Evolutionary conservation across 2,888 invertebrate species (phyloP).

Genomic region (Palloptera scutellata): DNA sequence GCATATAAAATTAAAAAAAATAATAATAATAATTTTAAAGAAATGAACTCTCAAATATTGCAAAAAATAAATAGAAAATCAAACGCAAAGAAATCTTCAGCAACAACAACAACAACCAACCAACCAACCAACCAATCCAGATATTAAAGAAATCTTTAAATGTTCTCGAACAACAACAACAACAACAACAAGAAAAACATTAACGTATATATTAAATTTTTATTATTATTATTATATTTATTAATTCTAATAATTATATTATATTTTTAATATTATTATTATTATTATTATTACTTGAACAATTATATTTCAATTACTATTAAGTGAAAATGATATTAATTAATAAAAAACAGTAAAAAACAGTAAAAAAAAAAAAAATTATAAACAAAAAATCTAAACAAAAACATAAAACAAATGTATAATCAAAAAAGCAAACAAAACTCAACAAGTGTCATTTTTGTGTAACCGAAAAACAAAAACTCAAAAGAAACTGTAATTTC

Average conservation of each 20-base stretch:
- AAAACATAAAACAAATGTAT: neutral
- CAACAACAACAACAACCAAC: slow-evolving; percentile 4
- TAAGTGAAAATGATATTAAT: slow-evolving; percentile 1
- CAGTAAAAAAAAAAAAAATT: neutral
- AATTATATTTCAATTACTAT: slow-evolving; percentile 17
- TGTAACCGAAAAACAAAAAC: too few species aligned
- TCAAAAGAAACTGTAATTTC: too few species aligned
- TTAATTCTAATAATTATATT: neutral
- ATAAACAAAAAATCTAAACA: neutral
- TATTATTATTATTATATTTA: slow-evolving; percentile 20
- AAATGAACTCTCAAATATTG: too few species aligned
- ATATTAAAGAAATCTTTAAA: neutral
- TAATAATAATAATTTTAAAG: too few species aligned
- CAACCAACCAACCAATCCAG: neutral
- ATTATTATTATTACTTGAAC: slow-evolving; percentile 20
- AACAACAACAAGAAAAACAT: slow-evolving; percentile 12
- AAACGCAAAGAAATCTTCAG: slow-evolving; percentile 1
- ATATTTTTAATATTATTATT: slow-evolving; percentile 9
- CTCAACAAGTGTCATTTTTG: too few species aligned
- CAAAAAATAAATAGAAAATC: neutral
- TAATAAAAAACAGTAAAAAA: neutral
- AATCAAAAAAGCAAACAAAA: neutral
- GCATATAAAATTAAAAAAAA: too few species aligned
- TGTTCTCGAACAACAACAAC: neutral
- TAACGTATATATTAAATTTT: slow-evolving; percentile 22